Conservation (phyloP, 53 echinoderm and acorn worm species). For the Crossaster papposus region DNA sequence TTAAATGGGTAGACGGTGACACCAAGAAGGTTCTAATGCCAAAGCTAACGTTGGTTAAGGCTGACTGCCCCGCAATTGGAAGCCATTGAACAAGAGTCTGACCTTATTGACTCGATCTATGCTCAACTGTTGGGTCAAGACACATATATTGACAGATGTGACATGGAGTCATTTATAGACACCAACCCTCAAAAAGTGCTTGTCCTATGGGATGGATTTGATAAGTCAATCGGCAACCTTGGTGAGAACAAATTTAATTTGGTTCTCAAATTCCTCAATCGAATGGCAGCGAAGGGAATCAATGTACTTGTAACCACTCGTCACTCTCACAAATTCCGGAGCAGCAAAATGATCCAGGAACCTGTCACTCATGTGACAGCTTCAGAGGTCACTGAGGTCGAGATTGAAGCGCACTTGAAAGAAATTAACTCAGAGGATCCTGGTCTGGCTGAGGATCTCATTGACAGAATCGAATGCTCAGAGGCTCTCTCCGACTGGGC, state of each 20-base stretch:
- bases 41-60: too few relatives aligned
- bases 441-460: not conserved
- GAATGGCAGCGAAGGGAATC: not conserved
- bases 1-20: not conserved
- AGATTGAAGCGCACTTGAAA: not conserved
- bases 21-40: not conserved
- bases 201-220: not conserved
- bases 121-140: conserved; percentile 16
- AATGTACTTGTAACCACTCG: conserved; percentile 33
- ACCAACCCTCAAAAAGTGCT: not conserved
- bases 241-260: not conserved
- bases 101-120: conserved; percentile 34
- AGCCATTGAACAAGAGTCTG: conserved; percentile 4
- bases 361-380: conserved; percentile 6
- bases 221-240: too few relatives aligned
- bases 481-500: not conserved
- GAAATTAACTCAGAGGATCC: not conserved
- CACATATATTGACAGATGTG: not conserved
- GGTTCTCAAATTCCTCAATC: conserved; percentile 4
- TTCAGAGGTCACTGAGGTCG: not conserved
- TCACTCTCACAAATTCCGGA: not conserved
- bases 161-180: conserved; percentile 22
- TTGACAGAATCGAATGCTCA: not conserved
- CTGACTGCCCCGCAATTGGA: not conserved
- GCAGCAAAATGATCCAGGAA: not conserved